Evolutionary conservation across 2,888 invertebrate genomes (phyloP).

Genomic region (Odontothrips loti): DNA sequence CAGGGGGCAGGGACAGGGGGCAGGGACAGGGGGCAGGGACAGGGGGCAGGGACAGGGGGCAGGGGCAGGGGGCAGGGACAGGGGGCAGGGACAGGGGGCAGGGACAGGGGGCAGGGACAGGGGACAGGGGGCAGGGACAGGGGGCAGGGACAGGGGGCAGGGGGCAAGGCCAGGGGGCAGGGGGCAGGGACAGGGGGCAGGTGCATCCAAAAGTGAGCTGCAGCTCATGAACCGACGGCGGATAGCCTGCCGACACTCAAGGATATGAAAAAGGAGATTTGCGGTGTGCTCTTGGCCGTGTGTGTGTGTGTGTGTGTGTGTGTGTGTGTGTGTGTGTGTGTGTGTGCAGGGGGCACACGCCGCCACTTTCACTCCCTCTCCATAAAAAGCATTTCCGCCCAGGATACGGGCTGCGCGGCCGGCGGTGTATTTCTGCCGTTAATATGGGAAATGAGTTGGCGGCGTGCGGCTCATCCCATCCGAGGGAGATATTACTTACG

Average conservation of each 20-base stretch:
- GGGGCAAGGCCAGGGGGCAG: no score
- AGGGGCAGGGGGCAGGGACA: no score
- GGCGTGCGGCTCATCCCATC: neutral
- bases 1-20: no score
- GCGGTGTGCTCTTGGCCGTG: neutral
- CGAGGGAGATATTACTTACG: neutral
- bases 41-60: no score
- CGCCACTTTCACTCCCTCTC: neutral
- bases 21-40: no score
- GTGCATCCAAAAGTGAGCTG: no score
- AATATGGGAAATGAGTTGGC: constrained; percentile 12
- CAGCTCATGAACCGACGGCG: no score
- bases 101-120: no score
- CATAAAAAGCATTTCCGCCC: constrained; percentile 1
- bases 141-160: no score
- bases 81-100: no score
- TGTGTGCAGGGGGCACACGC: neutral
- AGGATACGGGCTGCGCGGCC: neutral
- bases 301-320: neutral
- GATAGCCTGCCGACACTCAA: neutral
- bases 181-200: no score
- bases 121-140: no score
- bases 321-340: neutral
- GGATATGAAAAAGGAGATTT: neutral
- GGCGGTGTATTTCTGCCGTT: neutral